Evolutionary conservation across 2,888 invertebrate genomes (phyloP).

Genomic region (Peribatodes rhomboidaria): DNA sequence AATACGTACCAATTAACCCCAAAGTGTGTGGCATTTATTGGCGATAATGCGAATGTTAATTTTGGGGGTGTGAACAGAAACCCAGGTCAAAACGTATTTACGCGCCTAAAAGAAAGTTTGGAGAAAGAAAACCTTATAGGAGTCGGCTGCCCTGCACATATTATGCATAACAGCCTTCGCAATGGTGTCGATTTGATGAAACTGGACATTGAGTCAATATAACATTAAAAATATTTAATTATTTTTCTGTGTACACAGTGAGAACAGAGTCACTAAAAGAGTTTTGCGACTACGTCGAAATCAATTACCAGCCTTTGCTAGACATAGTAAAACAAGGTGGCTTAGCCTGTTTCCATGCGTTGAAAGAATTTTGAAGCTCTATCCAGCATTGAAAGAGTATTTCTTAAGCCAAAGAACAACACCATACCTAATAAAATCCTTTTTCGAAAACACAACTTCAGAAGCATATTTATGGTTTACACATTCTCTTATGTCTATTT

Average conservation of each 20-base stretch:
- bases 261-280: constrained; percentile 45
- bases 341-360: constrained; percentile 45
- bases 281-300: constrained; percentile 48
- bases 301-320: constrained; percentile 44
- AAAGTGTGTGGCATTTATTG: constrained; percentile 16
- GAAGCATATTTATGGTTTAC: constrained; percentile 14
- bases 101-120: constrained; percentile 39
- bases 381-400: constrained; percentile 23
- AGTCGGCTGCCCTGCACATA: constrained; percentile 48
- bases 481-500: constrained; percentile 20
- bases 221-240: constrained; percentile 47
- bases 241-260: constrained; percentile 51
- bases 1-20: constrained; percentile 10
- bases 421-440: constrained; percentile 15
- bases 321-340: constrained; percentile 45
- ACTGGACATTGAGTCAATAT: constrained; percentile 47
- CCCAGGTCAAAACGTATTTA: constrained; percentile 34
- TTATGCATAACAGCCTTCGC: constrained; percentile 47
- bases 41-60: constrained; percentile 24
- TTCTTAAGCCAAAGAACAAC: constrained; percentile 17
- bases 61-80: constrained; percentile 22
- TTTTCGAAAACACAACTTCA: constrained; percentile 18
- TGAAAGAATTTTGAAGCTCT: constrained; percentile 41
- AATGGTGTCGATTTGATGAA: constrained; percentile 45
- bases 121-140: constrained; percentile 22